Base-by-base conservation (phyloP, 2,797 vertebrate species). In the Percopsis omiscomaycus region DNA sequence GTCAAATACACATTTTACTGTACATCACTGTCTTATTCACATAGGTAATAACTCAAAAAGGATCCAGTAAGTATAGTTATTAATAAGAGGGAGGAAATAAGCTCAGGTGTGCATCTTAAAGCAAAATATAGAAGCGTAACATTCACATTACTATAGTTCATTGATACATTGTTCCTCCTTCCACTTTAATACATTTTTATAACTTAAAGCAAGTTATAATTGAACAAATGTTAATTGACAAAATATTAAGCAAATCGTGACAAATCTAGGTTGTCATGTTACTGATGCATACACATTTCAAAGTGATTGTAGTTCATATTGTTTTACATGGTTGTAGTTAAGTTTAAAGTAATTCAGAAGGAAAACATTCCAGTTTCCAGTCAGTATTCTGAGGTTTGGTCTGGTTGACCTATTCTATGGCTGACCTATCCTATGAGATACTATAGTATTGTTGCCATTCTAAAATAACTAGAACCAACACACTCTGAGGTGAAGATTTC, bases 21-120 rank as follows among this genome's bases (percentile, higher is more conserved):
- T 90, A 90, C 89, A 91, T 73, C 74, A 77, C 80, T 81, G 63
- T 85, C 68, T 82, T 86, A 89, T 89, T 91, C 87, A 91, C 91
- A 92, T 83, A 85, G 78, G 77, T 89, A 89, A 86, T 86, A 73
- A 80, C 74, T 70, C 71, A 55, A 66, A 57, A 69, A 78, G 69
- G 74, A 47, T 70, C 66, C 12, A 71, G 46, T 51, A 68, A 63
- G n/a, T 11, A 32, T 47, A 57, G 49, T 75, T 15, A 22, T 47
- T 80, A 69, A 80, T 70, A 42, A 22, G 62, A 77, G 62, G 77
- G 55, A 74, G 66, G 68, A 60, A 60, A 75, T 59, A 80, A 64
- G 71, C 50, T 52, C 22, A 12, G 53, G 51, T 63, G 28, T 63
- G 4, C 22, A 37, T 61, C 54, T 75, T 55, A 70, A 78, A 71